These are phyloP conservation scores for Cromileptes altivelis DNA, from an alignment of 2,113 vertebrate genomes.

Conservation along the genomic window DNA sequence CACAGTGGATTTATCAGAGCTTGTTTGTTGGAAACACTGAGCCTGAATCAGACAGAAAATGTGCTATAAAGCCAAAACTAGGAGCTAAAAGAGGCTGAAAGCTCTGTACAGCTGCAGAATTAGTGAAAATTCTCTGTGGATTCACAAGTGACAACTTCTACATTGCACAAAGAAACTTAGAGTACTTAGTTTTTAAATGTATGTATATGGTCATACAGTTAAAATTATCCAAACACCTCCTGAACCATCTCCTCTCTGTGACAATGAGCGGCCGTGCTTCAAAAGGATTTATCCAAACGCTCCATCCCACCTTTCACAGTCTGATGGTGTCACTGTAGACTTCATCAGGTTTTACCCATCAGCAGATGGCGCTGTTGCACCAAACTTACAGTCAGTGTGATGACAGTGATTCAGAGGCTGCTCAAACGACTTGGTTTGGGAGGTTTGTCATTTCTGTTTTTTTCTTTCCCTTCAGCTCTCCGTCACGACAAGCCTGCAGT, in stretches of 20 bases:
- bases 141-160: not conserved
- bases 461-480: not conserved
- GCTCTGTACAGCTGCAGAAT: not conserved
- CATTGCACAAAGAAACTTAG: not conserved
- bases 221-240: not conserved
- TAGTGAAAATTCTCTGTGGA: too few relatives aligned
- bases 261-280: not conserved
- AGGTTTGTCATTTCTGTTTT: constrained; percentile 22
- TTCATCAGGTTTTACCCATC: constrained; percentile 5
- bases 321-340: not conserved
- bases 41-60: not conserved
- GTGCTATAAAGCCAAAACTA: not conserved
- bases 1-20: too few relatives aligned
- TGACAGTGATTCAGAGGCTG: constrained; percentile 17
- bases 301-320: not conserved
- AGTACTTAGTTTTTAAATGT: not conserved
- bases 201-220: too few relatives aligned
- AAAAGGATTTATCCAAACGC: not conserved
- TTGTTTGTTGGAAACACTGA: too few relatives aligned
- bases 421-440: constrained; percentile 2
- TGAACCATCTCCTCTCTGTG: not conserved
- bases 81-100: not conserved
- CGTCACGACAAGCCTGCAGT: constrained; percentile 47
- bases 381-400: not conserved
- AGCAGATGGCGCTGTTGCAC: constrained; percentile 76